These are phyloP conservation scores for Zaprionus ghesquierei DNA, from an alignment of 1,140 invertebrate species.

Conservation along the genomic window DNA sequence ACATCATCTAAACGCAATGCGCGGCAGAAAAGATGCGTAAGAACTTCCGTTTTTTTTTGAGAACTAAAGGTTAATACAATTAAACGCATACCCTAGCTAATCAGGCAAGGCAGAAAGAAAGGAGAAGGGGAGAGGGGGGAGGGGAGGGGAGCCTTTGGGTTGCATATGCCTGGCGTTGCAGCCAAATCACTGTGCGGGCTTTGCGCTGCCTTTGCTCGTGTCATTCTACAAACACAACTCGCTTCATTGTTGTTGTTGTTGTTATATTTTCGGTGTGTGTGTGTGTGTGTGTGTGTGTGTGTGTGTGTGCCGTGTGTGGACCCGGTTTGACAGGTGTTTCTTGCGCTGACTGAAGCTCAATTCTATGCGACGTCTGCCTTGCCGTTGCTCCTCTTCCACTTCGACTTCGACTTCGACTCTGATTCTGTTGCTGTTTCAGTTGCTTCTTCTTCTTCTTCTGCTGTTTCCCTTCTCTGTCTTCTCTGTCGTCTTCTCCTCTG, in stretches of 20 bases:
- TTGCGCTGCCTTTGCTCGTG: slow-evolving; percentile 61
- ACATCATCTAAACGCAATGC: slow-evolving; percentile 73
- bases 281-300: slow-evolving; percentile 16
- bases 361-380: slow-evolving; percentile 68
- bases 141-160: background rate
- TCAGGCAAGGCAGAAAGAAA: slow-evolving; percentile 13
- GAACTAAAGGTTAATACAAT: slow-evolving; percentile 49
- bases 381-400: slow-evolving; percentile 21
- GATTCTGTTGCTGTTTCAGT: slow-evolving; percentile 30
- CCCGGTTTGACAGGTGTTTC: slow-evolving; percentile 80
- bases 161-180: slow-evolving; percentile 67
- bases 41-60: slow-evolving; percentile 71
- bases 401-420: slow-evolving; percentile 15
- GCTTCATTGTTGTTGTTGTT: too few species aligned
- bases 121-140: background rate
- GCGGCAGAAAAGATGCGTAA: slow-evolving; percentile 46
- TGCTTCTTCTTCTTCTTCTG: background rate
- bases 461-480: background rate
- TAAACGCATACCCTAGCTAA: slow-evolving; percentile 69
- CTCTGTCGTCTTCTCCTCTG: too few species aligned
- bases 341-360: slow-evolving; percentile 77
- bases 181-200: slow-evolving; percentile 26
- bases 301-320: slow-evolving; percentile 51
- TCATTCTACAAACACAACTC: slow-evolving; percentile 53
- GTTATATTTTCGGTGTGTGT: slow-evolving; percentile 25